phyloP scores from a whole-genome alignment of 2,113 vertebrate species.

The Urocynchramus pylzowi region DNA sequence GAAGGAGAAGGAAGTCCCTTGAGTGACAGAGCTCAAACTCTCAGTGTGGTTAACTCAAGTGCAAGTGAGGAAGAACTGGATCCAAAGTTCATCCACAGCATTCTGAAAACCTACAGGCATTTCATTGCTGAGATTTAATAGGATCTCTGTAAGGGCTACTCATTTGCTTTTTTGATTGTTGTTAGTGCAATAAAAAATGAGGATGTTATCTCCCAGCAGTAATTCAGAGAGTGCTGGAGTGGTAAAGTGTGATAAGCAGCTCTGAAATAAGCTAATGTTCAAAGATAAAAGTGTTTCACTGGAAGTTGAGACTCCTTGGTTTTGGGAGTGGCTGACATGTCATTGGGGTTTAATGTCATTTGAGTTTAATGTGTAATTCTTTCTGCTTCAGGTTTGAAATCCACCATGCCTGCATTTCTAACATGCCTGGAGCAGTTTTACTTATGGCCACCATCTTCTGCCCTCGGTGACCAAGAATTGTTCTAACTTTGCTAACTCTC shows the following conservation, averaged over 20 bases:
- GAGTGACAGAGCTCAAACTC: neutral
- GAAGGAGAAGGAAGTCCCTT: neutral
- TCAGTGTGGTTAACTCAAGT: neutral
- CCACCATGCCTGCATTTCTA: neutral
- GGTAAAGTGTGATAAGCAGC: neutral
- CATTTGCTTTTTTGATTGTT: neutral
- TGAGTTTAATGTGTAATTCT: neutral
- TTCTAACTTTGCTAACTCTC: neutral
- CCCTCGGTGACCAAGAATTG: neutral
- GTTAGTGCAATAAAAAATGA: neutral
- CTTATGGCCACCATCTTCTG: neutral
- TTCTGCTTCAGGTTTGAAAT: neutral
- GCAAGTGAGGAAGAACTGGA: neutral
- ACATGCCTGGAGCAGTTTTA: neutral
- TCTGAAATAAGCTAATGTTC: neutral
- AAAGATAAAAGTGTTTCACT: neutral
- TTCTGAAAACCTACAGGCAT: neutral
- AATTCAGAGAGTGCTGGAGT: neutral
- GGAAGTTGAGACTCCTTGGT: neutral
- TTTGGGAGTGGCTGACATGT: neutral
- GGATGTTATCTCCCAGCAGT: neutral
- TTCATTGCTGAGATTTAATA: neutral
- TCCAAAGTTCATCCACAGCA: neutral
- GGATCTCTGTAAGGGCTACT: neutral
- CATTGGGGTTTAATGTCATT: neutral